These are phyloP conservation scores for Scyliorhinus canicula DNA, from an alignment of 2,797 vertebrate genomes.

Conservation along the genomic window DNA sequence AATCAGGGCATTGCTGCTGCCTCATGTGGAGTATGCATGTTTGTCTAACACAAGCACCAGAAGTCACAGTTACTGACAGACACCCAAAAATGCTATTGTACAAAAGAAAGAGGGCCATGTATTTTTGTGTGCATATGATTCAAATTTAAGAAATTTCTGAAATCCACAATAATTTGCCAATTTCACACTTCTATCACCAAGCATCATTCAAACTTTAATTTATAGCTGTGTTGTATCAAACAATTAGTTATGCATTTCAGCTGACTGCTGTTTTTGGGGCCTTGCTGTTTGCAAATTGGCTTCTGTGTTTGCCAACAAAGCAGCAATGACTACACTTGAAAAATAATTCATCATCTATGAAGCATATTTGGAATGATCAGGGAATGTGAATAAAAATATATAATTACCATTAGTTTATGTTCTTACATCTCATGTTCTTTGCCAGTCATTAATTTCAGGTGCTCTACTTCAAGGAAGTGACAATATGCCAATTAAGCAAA, in stretches of 20 bases:
- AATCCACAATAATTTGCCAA: not conserved
- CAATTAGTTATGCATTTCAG: not conserved
- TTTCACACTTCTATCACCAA: not conserved
- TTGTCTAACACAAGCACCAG: not conserved
- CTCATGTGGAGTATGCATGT: not conserved
- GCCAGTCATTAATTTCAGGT: not conserved
- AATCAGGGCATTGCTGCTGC: not conserved
- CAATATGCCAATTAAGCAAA: not conserved
- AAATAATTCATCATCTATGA: conserved; percentile 7
- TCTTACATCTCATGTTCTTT: not conserved
- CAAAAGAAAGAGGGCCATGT: not conserved
- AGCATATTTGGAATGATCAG: not conserved
- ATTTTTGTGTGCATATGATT: not conserved
- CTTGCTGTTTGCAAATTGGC: conserved; percentile 23
- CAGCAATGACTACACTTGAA: not conserved
- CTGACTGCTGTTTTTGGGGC: not conserved
- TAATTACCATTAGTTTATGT: not conserved
- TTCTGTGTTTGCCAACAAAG: not conserved
- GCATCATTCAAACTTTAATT: not conserved
- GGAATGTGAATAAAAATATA: not conserved
- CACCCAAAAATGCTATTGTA: not conserved
- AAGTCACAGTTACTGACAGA: not conserved
- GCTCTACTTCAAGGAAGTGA: not conserved
- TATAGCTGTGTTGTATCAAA: not conserved
- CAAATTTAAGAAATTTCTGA: not conserved